phyloP scores from a whole-genome alignment of 2,888 invertebrate genomes.

The Rhabditoides inermis region DNA sequence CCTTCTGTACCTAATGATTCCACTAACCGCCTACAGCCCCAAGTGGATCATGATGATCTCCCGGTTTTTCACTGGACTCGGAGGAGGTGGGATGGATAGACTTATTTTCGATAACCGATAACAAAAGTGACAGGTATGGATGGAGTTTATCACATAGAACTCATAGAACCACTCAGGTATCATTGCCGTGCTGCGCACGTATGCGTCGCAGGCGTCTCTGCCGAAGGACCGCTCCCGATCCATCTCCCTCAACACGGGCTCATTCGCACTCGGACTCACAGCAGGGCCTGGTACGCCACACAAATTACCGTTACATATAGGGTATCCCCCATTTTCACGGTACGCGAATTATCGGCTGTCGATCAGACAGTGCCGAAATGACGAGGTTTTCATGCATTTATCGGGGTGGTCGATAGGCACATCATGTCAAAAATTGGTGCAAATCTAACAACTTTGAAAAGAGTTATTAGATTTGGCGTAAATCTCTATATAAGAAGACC shows the following conservation, averaged over 20 bases:
- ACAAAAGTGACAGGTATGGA: background rate
- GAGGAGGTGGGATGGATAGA: slow-evolving; percentile 44
- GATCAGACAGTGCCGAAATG: too few relatives aligned
- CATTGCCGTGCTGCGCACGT: slow-evolving; percentile 53
- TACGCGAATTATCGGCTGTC: too few relatives aligned
- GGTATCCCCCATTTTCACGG: too few relatives aligned
- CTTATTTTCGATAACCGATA: background rate
- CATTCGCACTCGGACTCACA: slow-evolving; percentile 53
- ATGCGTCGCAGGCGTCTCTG: slow-evolving; percentile 52
- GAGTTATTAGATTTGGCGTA: too few relatives aligned
- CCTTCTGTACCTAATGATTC: slow-evolving; percentile 52
- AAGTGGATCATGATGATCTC: slow-evolving; percentile 39
- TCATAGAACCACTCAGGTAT: slow-evolving; percentile 41
- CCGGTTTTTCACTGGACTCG: slow-evolving; percentile 52
- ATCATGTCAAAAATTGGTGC: too few relatives aligned
- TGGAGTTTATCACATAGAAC: background rate
- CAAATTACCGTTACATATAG: slow-evolving; percentile 17
- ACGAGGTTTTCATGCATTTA: too few relatives aligned
- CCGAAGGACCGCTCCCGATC: slow-evolving; percentile 52
- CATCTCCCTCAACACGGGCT: slow-evolving; percentile 54
- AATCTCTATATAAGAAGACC: too few relatives aligned
- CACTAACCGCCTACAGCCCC: slow-evolving; percentile 36
- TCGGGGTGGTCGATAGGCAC: too few relatives aligned
- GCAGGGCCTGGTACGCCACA: slow-evolving; percentile 52
- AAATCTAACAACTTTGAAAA: too few relatives aligned